Base-by-base conservation (phyloP, 2,888 invertebrate species). In the Anticlea derivata region DNA sequence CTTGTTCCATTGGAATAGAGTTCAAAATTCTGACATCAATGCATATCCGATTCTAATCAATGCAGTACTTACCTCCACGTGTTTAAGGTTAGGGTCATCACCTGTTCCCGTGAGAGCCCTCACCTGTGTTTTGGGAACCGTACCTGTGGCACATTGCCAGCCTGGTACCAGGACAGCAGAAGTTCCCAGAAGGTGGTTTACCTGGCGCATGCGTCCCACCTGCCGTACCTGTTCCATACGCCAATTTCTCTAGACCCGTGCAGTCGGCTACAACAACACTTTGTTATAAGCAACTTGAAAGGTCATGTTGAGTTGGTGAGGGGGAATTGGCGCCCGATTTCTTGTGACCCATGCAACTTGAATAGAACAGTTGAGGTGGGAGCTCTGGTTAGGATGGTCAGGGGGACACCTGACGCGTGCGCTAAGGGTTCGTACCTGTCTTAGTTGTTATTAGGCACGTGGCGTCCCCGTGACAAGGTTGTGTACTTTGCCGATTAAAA, bases 81-180 rank as follows among this genome's bases (percentile, higher is more conserved):
- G 56, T 27, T 38, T 47, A 48, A 48, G 52, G 56, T 54, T 70
- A 77, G 78, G 82, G 82, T 82, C 78, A 78, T 66, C 76, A 74
- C 73, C 63, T 60, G 49, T 69, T 62, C 65, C 70, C 72, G 64
- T 77, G 79, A 74, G 81, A 78, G 66, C 66, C 70, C 34, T 68
- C 82, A 84, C 84, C 82, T 83, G 83, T 65, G 66, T 65, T 77
- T 81, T 77, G 80, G 80, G 77, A 85, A 81, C 44, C 83, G 71
- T 91, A 91, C 91, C 91, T 91, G 91, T 91, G 91, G 91, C 91
- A 91, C 82, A 69, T 78, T 91, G 91, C 91, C 91, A 91, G 89
- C 81, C 88, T 77, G 67, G 75, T 88, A 91, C 88, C 78, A 89
- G 88, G 90, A 62, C 55, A 64, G 47, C 75, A 86, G 65, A 66